Percentiles rank a stretch among this genome's conserved stretches.
phyloP scores from a whole-genome alignment of 2,113 vertebrate species.

The Mastomys coucha region DNA sequence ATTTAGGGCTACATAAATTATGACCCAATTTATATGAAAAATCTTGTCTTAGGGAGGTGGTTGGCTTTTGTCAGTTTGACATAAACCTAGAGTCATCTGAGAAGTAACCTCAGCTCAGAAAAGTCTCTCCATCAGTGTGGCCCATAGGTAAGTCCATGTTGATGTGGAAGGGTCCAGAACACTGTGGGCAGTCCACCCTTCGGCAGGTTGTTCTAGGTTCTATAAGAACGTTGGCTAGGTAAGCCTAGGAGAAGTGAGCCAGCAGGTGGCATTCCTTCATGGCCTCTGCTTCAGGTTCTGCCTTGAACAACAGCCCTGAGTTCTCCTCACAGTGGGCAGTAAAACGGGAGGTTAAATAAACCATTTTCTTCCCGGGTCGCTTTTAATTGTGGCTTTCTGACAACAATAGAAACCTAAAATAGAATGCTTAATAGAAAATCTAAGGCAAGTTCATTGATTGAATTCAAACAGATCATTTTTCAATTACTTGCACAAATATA shows the following conservation, averaged over 20 bases:
- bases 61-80: background rate
- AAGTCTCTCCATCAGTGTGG: background rate
- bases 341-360: background rate
- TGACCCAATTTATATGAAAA: slow-evolving; percentile 31
- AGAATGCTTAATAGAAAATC: background rate
- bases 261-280: background rate
- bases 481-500: background rate
- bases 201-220: too few species aligned
- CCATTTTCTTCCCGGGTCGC: background rate
- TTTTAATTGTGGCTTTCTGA: background rate
- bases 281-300: background rate
- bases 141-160: background rate
- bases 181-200: background rate
- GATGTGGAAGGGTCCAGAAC: background rate
- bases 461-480: slow-evolving; percentile 39
- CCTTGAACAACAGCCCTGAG: background rate
- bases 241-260: background rate
- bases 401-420: background rate
- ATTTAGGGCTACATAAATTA: background rate
- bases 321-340: background rate
- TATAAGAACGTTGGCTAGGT: background rate
- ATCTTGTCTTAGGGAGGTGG: background rate
- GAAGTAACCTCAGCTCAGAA: background rate
- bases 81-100: background rate
- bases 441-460: slow-evolving; percentile 42